Base-by-base conservation (phyloP, 2,797 vertebrate genomes). In the Hozukius guyotensis region DNA sequence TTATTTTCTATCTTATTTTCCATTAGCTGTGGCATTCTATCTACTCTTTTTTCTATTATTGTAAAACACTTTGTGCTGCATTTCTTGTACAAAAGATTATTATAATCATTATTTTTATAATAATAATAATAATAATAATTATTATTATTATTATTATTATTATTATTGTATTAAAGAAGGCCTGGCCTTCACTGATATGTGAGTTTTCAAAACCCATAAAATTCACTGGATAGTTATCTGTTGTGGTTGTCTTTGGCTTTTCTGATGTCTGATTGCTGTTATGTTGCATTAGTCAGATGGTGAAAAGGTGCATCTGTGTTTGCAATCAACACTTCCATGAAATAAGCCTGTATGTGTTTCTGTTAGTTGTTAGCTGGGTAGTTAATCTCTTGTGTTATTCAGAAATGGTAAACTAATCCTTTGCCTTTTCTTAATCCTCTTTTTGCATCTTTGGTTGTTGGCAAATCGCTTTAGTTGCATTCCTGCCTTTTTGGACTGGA, bases 211-310 rank as follows among this genome's bases (percentile, higher is more conserved):
- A 71, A 32, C 1, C 34, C 56, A 29, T 6, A 13, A 32, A 16
- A 36, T 65, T 22, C 46, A 31, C 60, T 31, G 53, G 36, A 32
- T 27, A 9, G 27, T 5, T 29, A 53, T 46, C 31, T 69, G 46
- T 63, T 76, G 46, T 31, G 55, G 56, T 32, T 81, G 53, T 53
- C 10, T 70, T 52, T 27, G 16, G n/a, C 42, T 78, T 65, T 59
- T 10, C 29, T 69, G 31, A 55, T 55, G 16, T 20, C 46, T 9
- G 55, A 74, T 36, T 61, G 4, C 59, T 49, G 20, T 25, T 68
- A 8, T 34, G 38, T 55, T 75, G 25, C 57, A 14, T 78, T 77
- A 29, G 52, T 11, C 38, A 34, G 34, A 63, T 18, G 73, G 16
- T 32, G 32, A 56, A 56, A 56, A 61, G 34, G 25, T 77, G 14